Evolutionary conservation across 92 coral and sea anemone species (phyloP).

Genomic region (Heteractis magnifica): DNA sequence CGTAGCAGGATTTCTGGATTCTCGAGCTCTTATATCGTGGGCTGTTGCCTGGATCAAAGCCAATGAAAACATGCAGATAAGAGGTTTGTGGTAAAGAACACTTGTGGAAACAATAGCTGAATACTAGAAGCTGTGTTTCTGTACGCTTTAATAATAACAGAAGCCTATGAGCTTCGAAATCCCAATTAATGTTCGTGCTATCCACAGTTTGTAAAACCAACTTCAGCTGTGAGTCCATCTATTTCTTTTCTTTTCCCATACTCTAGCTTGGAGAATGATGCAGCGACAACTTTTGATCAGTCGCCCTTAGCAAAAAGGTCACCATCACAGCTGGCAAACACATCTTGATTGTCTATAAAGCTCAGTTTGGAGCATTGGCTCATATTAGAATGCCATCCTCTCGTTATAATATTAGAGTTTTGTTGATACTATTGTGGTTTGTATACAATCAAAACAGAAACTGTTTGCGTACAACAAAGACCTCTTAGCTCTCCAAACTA

Average conservation of each 20-base stretch:
- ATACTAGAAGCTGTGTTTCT: not conserved
- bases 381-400: not conserved
- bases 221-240: too few species aligned
- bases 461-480: slow-evolving; percentile 1
- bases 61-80: not conserved
- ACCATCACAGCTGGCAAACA: slow-evolving; percentile 1
- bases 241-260: not conserved
- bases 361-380: slow-evolving; percentile 3
- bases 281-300: not conserved
- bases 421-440: not conserved
- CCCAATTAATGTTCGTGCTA: too few species aligned
- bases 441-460: not conserved
- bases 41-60: not conserved
- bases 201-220: too few species aligned
- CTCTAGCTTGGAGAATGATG: not conserved
- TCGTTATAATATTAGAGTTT: not conserved
- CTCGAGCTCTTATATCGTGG: not conserved
- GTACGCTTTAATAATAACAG: not conserved
- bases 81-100: not conserved
- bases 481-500: not conserved
- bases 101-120: not conserved
- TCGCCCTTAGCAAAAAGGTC: not conserved
- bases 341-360: not conserved
- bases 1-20: not conserved
- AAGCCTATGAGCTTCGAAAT: too few species aligned